These are phyloP conservation scores for Anoplopoma fimbria DNA, from an alignment of 2,113 vertebrate species.

Conservation along the genomic window DNA sequence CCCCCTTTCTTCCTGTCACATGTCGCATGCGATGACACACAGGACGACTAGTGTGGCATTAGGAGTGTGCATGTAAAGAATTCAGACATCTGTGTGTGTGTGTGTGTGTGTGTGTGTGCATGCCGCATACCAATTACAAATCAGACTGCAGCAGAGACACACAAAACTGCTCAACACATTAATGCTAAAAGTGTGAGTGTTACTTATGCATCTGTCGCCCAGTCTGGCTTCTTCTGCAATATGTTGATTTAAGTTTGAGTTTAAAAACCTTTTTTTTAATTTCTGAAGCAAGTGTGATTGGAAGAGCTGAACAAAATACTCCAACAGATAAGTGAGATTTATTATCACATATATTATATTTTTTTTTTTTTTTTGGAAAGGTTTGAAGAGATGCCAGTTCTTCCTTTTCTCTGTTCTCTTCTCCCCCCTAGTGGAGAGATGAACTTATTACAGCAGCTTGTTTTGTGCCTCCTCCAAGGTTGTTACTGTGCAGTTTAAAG, in stretches of 20 bases:
- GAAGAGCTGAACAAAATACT: not conserved
- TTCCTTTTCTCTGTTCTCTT: constrained; percentile 45
- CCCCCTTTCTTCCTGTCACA: constrained; percentile 36
- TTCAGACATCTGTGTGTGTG: constrained; percentile 28
- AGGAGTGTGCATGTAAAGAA: constrained; percentile 28
- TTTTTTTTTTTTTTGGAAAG: not conserved
- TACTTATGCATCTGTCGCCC: constrained; percentile 39
- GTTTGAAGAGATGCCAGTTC: not conserved
- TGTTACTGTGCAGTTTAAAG: constrained; percentile 61
- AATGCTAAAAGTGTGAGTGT: constrained; percentile 10
- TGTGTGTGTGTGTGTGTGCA: not conserved
- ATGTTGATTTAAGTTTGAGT: constrained; percentile 28
- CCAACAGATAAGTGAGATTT: not conserved
- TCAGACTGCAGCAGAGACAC: not conserved
- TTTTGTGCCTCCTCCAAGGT: constrained; percentile 31
- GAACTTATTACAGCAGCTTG: not conserved
- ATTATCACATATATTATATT: not conserved
- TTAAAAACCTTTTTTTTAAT: not conserved
- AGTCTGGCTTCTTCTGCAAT: constrained; percentile 27
- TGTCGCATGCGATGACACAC: constrained; percentile 35
- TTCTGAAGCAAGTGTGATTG: not conserved
- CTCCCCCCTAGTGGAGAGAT: constrained; percentile 55
- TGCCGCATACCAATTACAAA: constrained; percentile 6
- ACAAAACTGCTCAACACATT: constrained; percentile 9
- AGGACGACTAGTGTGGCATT: not conserved